Base-by-base conservation (phyloP, 2,888 invertebrate genomes). In the Catocala fraxini region DNA sequence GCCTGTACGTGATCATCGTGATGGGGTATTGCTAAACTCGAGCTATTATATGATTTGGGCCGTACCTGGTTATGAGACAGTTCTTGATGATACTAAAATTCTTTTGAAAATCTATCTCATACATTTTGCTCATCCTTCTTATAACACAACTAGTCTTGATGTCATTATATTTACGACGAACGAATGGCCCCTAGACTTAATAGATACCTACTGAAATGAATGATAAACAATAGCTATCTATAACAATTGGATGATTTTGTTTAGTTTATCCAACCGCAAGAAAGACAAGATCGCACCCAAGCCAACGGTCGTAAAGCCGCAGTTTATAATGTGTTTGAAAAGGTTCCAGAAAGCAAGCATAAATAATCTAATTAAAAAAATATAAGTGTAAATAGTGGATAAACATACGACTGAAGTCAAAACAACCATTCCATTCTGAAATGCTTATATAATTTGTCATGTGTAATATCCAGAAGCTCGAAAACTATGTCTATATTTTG, bases 381-480 rank as follows among this genome's bases (percentile, higher is more conserved):
- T 76, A 76, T 78, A 80, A 59, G 65, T 71, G 67, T 71, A 79
- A 74, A 77, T 77, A 78, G 75, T 78, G 63, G 63, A 77, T 73
- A 84, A 81, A 83, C 80, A 82, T 75, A 73, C 70, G 66, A 62
- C 57, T 43, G 70, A 80, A 73, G 84, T 85, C 84, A 85, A 80
- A 85, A 85, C 83, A 85, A 75, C 71, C 66, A 74, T 72, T 74
- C 56, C 70, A 73, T 70, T 76, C 67, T 73, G 75, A 73, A 76
- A 74, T 74, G 73, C 77, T 75, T 69, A 67, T 68, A 71, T 73
- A 83, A 85, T 85, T 85, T 85, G 83, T 85, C 84, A 80, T 70
- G 57, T 66, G 42, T 76, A 75, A 82, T 74, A 71, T 80, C 70
- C 66, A 68, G 67, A 68, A 61, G 63, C 59, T 68, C 62, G 57